Conservation (phyloP, 2,797 vertebrate species). For the Holocentrus rufus region DNA sequence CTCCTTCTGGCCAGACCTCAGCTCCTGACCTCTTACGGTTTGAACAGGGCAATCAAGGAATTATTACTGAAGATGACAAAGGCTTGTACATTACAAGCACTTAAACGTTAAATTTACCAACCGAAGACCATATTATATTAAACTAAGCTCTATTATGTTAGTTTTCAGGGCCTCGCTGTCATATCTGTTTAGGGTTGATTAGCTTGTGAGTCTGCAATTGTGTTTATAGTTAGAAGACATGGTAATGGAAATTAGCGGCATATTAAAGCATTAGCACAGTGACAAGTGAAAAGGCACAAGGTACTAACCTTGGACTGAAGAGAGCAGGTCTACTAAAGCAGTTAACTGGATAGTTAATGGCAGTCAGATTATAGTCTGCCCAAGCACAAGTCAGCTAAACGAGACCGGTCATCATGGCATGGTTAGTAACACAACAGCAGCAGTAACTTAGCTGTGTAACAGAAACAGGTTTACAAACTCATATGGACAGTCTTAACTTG, state of each 20-base stretch:
- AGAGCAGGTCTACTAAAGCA: not conserved
- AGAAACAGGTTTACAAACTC: not conserved
- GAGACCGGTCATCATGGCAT: not conserved
- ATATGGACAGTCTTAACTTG: not conserved
- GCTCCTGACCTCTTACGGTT: conserved; percentile 83
- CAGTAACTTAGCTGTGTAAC: not conserved
- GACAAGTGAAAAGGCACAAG: not conserved
- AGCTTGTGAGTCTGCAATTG: conserved; percentile 5
- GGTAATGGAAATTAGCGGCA: conserved; percentile 31
- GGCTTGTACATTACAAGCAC: conserved; percentile 35
- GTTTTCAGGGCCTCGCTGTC: not conserved
- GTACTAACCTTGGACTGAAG: not conserved
- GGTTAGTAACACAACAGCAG: conserved; percentile 15
- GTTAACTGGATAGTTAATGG: not conserved
- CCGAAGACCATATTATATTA: not conserved
- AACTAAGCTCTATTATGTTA: too few relatives aligned
- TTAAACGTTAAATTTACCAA: not conserved
- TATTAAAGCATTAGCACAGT: conserved; percentile 18
- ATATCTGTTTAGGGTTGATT: not conserved
- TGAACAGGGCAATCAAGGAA: conserved; percentile 83
- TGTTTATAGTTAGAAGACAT: conserved; percentile 40
- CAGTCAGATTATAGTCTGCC: conserved; percentile 8
- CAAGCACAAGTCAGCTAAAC: not conserved
- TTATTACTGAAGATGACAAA: conserved; percentile 52
- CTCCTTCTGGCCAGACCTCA: conserved; percentile 81